Conservation (phyloP, 2,888 invertebrate species). For the Caradrina kadenii region DNA sequence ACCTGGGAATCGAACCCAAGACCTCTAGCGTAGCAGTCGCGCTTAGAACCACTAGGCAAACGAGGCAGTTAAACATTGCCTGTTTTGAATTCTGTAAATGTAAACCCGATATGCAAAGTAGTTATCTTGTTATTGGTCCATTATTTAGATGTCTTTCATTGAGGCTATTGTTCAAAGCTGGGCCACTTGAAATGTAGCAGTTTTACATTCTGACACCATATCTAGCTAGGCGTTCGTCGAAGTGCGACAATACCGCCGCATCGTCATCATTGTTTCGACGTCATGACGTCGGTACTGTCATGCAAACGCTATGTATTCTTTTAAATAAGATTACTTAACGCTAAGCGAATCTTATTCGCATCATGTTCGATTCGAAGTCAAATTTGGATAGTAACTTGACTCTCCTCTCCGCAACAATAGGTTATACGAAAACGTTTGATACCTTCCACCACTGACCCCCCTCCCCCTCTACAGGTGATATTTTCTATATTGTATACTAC, state of each 20-base stretch:
- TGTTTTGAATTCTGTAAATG: constrained; percentile 5
- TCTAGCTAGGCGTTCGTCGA: not conserved
- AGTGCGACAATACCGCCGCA: not conserved
- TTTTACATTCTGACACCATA: no score
- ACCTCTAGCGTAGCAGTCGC: no score
- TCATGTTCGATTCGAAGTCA: no score
- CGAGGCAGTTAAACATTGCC: not conserved
- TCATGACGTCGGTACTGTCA: not conserved
- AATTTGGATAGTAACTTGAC: not conserved
- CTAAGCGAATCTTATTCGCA: no score
- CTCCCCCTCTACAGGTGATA: not conserved
- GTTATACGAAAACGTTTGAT: constrained; percentile 3
- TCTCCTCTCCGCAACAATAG: not conserved
- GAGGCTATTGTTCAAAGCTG: no score
- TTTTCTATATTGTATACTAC: not conserved
- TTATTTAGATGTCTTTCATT: constrained; percentile 12
- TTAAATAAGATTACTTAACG: no score
- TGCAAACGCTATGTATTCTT: no score
- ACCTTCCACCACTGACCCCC: not conserved
- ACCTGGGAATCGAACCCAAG: no score
- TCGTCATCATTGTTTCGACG: no score
- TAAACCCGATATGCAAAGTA: constrained; percentile 17
- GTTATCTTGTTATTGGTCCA: constrained; percentile 42
- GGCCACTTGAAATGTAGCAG: no score
- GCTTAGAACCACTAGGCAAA: no score